A percentile compares a stretch with the other conserved stretches of the same genome.
Conservation (phyloP, 2,797 vertebrate species). For the Xyrichtys novacula region DNA sequence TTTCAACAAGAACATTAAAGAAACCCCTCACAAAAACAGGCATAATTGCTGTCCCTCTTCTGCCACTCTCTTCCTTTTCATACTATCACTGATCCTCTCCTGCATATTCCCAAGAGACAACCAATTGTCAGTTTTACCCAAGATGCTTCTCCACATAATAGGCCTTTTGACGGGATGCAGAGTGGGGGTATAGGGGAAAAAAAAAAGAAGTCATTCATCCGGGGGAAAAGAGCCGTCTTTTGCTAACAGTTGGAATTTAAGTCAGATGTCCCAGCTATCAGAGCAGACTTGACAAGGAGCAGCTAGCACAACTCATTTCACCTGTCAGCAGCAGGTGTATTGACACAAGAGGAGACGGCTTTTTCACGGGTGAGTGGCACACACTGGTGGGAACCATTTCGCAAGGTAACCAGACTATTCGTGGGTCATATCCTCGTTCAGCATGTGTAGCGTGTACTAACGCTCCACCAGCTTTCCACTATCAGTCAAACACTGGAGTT, state of each 20-base stretch:
- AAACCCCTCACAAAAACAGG: conserved; percentile 30
- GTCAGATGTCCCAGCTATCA: conserved; percentile 55
- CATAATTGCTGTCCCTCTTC: conserved; percentile 45
- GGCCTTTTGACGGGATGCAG: conserved; percentile 54
- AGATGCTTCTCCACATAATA: conserved; percentile 55
- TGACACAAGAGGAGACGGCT: conserved; percentile 42
- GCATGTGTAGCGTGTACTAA: conserved; percentile 45
- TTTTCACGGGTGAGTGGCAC: conserved; percentile 59
- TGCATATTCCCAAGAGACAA: conserved; percentile 34
- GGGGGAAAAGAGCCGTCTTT: conserved; percentile 30
- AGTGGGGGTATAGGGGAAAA: conserved; percentile 25
- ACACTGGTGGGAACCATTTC: conserved; percentile 58
- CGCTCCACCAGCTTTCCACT: conserved; percentile 16
- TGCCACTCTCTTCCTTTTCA: conserved; percentile 52
- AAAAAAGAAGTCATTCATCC: conserved; percentile 50
- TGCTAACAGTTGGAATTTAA: conserved; percentile 51
- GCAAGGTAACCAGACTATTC: conserved; percentile 61
- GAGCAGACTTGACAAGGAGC: conserved; percentile 66
- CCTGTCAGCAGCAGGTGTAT: conserved; percentile 57
- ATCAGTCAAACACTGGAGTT: conserved; percentile 50
- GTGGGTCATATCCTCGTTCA: conserved; percentile 58
- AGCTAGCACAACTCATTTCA: conserved; percentile 67
- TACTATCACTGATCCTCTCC: conserved; percentile 34
- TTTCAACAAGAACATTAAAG: conserved; percentile 30
- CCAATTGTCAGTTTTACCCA: conserved; percentile 58